Percentiles rank a stretch among this genome's conserved stretches.
Conservation (phyloP, 2,797 vertebrate species). For the Cossypha heuglini region DNA sequence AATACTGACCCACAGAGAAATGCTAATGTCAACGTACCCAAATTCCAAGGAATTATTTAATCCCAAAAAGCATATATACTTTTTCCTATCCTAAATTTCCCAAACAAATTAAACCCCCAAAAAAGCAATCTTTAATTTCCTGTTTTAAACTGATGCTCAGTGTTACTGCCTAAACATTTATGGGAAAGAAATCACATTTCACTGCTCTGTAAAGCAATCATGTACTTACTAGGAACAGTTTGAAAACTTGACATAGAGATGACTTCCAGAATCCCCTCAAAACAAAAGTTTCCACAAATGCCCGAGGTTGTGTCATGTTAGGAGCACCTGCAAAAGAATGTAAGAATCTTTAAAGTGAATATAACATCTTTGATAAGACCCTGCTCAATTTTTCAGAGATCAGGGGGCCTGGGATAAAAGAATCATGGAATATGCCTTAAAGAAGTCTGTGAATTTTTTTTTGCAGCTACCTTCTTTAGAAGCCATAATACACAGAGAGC, state of each 20-base stretch:
- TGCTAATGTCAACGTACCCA: rapidly evolving
- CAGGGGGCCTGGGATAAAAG: not conserved
- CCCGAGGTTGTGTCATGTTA: rapidly evolving
- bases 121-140: not conserved
- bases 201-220: not conserved
- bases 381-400: not conserved
- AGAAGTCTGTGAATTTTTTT: not conserved
- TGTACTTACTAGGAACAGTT: not conserved
- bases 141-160: not conserved
- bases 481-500: not conserved
- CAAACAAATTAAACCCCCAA: not conserved
- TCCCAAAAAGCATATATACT: not conserved
- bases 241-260: not conserved
- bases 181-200: not conserved
- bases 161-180: not conserved
- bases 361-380: not conserved
- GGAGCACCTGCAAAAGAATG: not conserved
- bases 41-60: not conserved
- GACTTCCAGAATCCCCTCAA: not conserved
- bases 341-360: not conserved
- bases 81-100: not conserved
- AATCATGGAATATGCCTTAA: not conserved
- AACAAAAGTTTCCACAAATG: not conserved
- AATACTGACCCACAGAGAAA: not conserved
- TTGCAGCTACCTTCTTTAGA: not conserved